A percentile compares a stretch with the other conserved stretches of the same genome.
phyloP scores from a whole-genome alignment of 2,113 vertebrate genomes.

The Pitta sordida region DNA sequence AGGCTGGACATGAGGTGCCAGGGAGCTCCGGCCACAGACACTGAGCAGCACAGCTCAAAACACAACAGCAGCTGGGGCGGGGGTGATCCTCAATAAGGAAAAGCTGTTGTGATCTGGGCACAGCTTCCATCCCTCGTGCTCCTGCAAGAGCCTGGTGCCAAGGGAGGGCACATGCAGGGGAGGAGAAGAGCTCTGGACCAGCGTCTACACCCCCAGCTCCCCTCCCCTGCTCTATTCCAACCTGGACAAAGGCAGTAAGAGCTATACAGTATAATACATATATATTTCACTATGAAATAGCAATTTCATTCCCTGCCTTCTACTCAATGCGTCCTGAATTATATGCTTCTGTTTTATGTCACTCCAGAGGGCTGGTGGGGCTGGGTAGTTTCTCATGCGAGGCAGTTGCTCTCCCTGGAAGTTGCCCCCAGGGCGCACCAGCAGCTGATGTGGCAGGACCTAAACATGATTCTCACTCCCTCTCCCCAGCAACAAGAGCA shows the following conservation, averaged over 20 bases:
- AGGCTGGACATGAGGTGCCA: accelerated
- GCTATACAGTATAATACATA: conserved; percentile 49
- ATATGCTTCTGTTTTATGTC: background rate
- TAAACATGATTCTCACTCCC: background rate
- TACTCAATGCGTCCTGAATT: conserved; percentile 1
- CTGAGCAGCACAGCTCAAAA: background rate
- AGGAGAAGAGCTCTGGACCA: background rate
- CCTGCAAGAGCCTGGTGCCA: background rate
- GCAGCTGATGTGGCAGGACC: background rate
- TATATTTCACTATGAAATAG: conserved; percentile 71
- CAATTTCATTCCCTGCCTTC: conserved; percentile 57
- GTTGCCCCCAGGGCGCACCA: background rate
- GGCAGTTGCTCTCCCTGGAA: background rate
- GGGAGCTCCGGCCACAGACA: background rate
- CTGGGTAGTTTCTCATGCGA: background rate
- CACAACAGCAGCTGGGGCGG: accelerated
- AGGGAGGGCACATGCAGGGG: background rate
- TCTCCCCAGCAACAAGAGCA: background rate
- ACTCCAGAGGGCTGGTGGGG: background rate
- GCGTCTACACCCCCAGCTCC: background rate
- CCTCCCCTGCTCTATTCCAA: background rate
- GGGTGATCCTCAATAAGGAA: background rate
- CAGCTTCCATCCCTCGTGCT: background rate
- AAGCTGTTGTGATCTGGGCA: background rate
- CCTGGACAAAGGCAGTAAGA: conserved; percentile 24